These are phyloP conservation scores for Thamnophis elegans DNA, from an alignment of 2,797 vertebrate genomes.

Conservation along the genomic window DNA sequence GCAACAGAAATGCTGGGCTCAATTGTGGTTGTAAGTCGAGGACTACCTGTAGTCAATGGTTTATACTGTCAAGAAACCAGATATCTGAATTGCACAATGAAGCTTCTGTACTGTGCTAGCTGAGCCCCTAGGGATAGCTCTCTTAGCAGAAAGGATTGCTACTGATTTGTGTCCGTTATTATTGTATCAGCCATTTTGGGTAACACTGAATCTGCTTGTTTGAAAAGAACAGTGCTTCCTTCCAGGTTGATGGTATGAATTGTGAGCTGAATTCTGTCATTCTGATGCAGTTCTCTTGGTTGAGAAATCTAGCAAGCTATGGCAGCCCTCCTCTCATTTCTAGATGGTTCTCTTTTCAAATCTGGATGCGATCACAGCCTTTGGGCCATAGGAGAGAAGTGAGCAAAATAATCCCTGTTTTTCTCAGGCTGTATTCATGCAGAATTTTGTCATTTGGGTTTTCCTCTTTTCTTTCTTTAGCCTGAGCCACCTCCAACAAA, in stretches of 20 bases:
- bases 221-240: neutral
- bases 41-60: neutral
- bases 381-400: neutral
- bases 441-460: neutral
- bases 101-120: neutral
- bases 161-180: neutral
- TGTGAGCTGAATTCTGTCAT: neutral
- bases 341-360: neutral
- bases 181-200: neutral
- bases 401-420: neutral
- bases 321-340: neutral
- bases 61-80: neutral
- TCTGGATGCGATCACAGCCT: neutral
- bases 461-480: conserved; percentile 66
- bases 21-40: neutral
- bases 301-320: neutral
- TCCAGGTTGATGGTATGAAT: neutral
- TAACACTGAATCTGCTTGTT: neutral
- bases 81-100: neutral
- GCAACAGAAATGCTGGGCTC: neutral
- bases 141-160: neutral
- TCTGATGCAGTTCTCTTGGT: neutral
- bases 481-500: conserved; percentile 92
- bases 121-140: neutral
- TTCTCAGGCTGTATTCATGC: neutral